Percentiles rank a stretch among this genome's conserved stretches.
Evolutionary conservation across 2,797 vertebrate species (phyloP).

Genomic region (Cichlasoma orientale): DNA sequence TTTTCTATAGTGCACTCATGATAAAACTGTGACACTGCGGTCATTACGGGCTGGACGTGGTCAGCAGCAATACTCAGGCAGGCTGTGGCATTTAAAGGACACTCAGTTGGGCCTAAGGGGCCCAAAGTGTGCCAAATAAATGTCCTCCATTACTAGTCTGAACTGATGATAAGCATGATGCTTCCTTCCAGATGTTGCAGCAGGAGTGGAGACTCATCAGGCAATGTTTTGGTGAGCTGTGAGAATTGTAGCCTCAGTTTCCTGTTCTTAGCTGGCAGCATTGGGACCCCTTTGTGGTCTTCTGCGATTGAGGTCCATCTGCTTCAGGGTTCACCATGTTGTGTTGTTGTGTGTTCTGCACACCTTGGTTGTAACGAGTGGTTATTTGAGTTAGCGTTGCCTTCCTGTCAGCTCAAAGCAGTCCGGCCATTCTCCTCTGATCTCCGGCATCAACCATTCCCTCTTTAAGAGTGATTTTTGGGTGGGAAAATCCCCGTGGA

Average conservation of each 20-base stretch:
- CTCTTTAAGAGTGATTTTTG: rapidly evolving
- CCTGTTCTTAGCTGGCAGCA: neutral
- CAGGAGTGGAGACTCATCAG: too few species aligned
- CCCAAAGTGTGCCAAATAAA: too few species aligned
- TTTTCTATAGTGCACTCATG: neutral
- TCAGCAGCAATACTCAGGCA: too few species aligned
- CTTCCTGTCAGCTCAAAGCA: neutral
- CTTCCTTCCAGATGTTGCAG: too few species aligned
- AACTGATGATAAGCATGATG: too few species aligned
- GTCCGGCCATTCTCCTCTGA: neutral
- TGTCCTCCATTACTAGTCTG: too few species aligned
- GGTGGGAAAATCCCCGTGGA: neutral
- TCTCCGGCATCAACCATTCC: neutral
- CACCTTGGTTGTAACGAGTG: neutral
- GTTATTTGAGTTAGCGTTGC: rapidly evolving
- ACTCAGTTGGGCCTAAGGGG: too few species aligned
- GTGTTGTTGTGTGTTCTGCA: too few species aligned
- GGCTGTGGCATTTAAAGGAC: too few species aligned
- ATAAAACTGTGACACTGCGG: too few species aligned
- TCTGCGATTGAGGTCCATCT: neutral
- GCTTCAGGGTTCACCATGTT: neutral
- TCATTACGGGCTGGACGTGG: too few species aligned
- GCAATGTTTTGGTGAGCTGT: too few species aligned
- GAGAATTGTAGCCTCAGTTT: neutral
- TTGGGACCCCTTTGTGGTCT: neutral